Evolutionary conservation across 2,888 invertebrate genomes (phyloP).

Genomic region (Lepidochrysops patricia): DNA sequence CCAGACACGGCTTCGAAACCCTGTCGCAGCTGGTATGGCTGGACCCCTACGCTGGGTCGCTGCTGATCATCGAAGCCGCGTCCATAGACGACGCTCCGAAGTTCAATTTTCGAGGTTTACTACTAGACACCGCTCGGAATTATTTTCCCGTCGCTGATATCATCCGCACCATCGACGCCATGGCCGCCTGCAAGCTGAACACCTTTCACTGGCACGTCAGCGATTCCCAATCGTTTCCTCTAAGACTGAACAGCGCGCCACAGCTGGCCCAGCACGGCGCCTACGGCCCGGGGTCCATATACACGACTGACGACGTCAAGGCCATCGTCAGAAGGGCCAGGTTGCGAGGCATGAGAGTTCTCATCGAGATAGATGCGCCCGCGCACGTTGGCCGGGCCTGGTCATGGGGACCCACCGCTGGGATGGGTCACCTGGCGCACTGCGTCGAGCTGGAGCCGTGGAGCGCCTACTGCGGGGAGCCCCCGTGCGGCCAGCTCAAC

Average conservation of each 20-base stretch:
- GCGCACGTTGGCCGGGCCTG: conserved; percentile 92
- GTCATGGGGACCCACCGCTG: conserved; percentile 85
- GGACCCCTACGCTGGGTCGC: conserved; percentile 77
- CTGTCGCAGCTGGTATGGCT: conserved; percentile 87
- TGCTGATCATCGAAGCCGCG: conserved; percentile 79
- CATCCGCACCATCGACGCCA: conserved; percentile 85
- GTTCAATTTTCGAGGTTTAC: conserved; percentile 85
- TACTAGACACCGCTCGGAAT: conserved; percentile 93
- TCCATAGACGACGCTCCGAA: conserved; percentile 84
- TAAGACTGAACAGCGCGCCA: conserved; percentile 83
- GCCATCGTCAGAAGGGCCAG: conserved; percentile 85
- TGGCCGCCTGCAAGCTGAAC: conserved; percentile 92
- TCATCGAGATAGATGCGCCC: conserved; percentile 93
- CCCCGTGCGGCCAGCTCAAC: conserved; percentile 90
- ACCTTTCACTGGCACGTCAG: conserved; percentile 95
- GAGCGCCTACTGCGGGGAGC: conserved; percentile 87
- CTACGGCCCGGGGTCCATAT: conserved; percentile 85
- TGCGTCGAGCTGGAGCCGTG: conserved; percentile 88
- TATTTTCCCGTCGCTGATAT: conserved; percentile 84
- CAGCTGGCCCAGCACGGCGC: conserved; percentile 89
- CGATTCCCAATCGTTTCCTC: conserved; percentile 95
- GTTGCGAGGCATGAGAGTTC: conserved; percentile 87
- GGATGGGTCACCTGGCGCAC: conserved; percentile 84
- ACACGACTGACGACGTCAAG: conserved; percentile 80
- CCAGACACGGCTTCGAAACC: conserved; percentile 84